Percentiles rank a stretch among this genome's conserved stretches.
phyloP scores from a whole-genome alignment of 2,113 vertebrate genomes.

The Machaerirhynchus nigripectus region DNA sequence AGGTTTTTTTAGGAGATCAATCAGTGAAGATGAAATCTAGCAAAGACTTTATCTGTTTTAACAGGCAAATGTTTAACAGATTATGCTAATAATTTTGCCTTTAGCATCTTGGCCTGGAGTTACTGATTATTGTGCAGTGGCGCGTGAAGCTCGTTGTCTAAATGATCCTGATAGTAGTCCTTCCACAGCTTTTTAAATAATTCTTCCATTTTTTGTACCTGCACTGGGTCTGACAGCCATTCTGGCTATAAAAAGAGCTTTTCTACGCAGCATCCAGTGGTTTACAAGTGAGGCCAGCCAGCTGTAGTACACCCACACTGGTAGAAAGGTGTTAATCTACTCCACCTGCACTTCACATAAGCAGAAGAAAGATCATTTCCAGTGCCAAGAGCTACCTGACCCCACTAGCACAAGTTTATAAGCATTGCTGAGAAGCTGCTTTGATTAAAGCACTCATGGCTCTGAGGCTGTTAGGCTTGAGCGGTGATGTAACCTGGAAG shows the following conservation, averaged over 20 bases:
- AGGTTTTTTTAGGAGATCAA: background rate
- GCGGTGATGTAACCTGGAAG: background rate
- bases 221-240: background rate
- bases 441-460: background rate
- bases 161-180: background rate
- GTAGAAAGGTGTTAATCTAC: background rate
- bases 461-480: background rate
- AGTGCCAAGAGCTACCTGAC: background rate
- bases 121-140: background rate
- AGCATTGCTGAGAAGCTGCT: background rate
- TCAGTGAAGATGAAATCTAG: background rate
- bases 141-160: slow-evolving; percentile 3
- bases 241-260: background rate
- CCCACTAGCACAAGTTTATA: background rate
- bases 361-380: background rate
- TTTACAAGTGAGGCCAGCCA: background rate
- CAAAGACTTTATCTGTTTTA: background rate
- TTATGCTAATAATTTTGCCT: background rate
- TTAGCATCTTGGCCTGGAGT: background rate
- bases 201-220: background rate
- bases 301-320: background rate
- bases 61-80: background rate
- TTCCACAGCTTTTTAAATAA: background rate
- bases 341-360: background rate
- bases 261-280: background rate